Percentiles rank a stretch among this genome's conserved stretches.
phyloP scores from a whole-genome alignment of 2,888 invertebrate genomes.

The Pachliopta kotzebuea region DNA sequence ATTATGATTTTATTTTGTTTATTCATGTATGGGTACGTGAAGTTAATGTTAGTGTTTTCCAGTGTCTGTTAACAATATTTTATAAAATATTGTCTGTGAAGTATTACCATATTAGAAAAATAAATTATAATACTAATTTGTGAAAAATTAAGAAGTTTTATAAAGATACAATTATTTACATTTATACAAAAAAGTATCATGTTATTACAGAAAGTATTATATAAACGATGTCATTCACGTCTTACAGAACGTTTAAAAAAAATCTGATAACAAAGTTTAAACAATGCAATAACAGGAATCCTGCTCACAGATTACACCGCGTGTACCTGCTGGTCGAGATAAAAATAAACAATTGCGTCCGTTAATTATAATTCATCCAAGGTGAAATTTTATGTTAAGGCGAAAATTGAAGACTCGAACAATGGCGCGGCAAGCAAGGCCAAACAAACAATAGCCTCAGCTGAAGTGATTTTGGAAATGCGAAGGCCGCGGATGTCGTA shows the following conservation, averaged over 20 bases:
- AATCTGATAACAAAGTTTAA: conserved; percentile 14
- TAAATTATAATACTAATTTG: no score
- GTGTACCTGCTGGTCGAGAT: conserved; percentile 23
- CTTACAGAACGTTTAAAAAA: conserved; percentile 1
- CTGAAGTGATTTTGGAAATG: conserved; percentile 69
- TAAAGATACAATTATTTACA: no score
- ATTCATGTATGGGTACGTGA: no score
- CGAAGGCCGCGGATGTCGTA: conserved; percentile 61
- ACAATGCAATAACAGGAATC: conserved; percentile 25
- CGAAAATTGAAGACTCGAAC: conserved; percentile 59
- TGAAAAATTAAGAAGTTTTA: no score
- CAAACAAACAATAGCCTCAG: conserved; percentile 57
- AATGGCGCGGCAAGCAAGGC: conserved; percentile 47
- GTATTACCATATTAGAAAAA: no score
- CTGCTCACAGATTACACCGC: conserved; percentile 26
- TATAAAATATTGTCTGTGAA: no score
- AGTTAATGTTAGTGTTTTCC: no score
- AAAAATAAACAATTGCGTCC: conserved; percentile 42
- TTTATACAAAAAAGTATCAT: no score
- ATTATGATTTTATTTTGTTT: no score
- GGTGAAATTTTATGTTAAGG: conserved; percentile 66
- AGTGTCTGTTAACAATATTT: no score
- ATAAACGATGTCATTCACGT: neutral
- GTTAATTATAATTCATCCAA: conserved; percentile 61
- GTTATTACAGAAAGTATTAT: neutral